phyloP scores from a whole-genome alignment of 2,113 vertebrate genomes.

The Colaptes auratus region DNA sequence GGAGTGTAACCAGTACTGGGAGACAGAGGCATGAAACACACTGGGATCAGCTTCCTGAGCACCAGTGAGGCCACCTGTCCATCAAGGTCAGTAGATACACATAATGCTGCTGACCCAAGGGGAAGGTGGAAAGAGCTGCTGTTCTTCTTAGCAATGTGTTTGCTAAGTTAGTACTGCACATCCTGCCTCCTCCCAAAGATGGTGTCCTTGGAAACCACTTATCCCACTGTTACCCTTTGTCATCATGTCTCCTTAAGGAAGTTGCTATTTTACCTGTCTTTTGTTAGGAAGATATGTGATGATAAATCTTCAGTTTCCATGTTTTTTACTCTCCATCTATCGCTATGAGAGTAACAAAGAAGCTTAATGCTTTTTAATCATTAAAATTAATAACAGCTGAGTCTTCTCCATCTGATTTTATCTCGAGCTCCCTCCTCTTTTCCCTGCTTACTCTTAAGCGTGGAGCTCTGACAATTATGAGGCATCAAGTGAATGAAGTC shows the following conservation, averaged over 20 bases:
- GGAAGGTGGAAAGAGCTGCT: background rate
- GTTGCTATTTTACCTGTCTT: background rate
- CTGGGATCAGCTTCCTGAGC: background rate
- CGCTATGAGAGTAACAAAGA: background rate
- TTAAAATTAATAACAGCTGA: background rate
- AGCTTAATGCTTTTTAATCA: background rate
- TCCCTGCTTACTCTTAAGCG: background rate
- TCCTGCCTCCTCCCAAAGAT: background rate
- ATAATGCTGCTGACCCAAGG: background rate
- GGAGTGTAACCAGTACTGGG: background rate
- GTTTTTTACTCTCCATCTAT: background rate
- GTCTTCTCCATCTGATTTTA: background rate
- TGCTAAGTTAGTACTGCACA: background rate
- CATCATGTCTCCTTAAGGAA: background rate
- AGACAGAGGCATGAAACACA: background rate
- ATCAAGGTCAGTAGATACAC: rapidly evolving
- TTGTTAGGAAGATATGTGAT: background rate
- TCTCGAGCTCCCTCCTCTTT: rapidly evolving
- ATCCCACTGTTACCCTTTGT: background rate
- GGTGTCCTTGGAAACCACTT: constrained; percentile 5
- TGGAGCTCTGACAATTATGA: background rate
- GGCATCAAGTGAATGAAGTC: background rate
- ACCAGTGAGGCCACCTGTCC: rapidly evolving
- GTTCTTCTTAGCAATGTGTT: background rate
- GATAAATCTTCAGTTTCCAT: background rate